Conservation (phyloP, 2,797 vertebrate species). For the Pseudochirops cupreus region DNA sequence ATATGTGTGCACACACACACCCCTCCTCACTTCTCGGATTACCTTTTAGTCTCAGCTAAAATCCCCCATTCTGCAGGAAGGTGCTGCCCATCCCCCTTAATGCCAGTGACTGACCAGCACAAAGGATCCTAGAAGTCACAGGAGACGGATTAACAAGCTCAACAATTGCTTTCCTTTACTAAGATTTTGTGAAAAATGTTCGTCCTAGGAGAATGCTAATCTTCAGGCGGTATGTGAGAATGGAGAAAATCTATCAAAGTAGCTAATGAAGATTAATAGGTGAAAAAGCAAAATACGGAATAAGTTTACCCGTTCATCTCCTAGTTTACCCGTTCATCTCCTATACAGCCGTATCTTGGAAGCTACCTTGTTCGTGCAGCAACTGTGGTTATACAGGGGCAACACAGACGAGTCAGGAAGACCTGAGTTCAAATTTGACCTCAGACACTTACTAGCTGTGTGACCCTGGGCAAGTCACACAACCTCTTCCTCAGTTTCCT, state of each 20-base stretch:
- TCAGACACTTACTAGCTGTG: too few relatives aligned
- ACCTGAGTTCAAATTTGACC: not conserved
- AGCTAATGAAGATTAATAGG: conserved; percentile 12
- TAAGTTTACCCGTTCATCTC: not conserved
- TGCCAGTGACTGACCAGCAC: not conserved
- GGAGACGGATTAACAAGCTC: not conserved
- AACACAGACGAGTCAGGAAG: not conserved
- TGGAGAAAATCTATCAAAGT: not conserved
- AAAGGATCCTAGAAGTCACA: conserved; percentile 15
- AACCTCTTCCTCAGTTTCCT: too few relatives aligned
- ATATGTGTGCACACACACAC: not conserved
- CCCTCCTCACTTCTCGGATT: not conserved
- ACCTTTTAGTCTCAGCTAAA: not conserved
- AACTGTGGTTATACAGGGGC: conserved; percentile 8
- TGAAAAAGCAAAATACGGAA: conserved; percentile 16
- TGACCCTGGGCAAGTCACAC: too few relatives aligned
- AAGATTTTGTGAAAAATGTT: conserved; percentile 16
- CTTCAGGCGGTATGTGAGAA: not conserved
- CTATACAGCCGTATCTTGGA: conserved; percentile 6
- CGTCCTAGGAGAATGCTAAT: not conserved
- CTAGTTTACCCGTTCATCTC: not conserved
- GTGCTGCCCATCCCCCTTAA: not conserved
- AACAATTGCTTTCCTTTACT: not conserved
- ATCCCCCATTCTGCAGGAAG: not conserved
- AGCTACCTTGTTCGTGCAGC: conserved; percentile 16